Evolutionary conservation across 2,888 invertebrate species (phyloP).

Genomic region (Drosophila lacicola): DNA sequence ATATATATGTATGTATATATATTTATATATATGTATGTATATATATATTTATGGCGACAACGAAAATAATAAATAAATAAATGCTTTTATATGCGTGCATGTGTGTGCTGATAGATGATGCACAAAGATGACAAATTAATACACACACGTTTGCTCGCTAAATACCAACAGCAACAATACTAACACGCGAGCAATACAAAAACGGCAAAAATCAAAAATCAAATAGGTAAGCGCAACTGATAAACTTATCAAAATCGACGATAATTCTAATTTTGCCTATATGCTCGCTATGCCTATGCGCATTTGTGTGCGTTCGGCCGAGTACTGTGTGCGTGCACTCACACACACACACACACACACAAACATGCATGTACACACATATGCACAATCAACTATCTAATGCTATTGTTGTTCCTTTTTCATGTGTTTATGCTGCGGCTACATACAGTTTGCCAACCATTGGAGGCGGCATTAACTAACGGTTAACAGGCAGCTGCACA

Average conservation of each 20-base stretch:
- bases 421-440: conserved; percentile 28
- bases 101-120: conserved; percentile 59
- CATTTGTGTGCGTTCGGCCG: conserved; percentile 1
- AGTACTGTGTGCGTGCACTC: background rate
- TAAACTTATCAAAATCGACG: conserved; percentile 63
- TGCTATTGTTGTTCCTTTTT: conserved; percentile 25
- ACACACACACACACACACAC: background rate
- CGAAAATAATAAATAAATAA: conserved; percentile 69
- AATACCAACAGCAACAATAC: conserved; percentile 17
- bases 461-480: conserved; percentile 42
- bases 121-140: conserved; percentile 60
- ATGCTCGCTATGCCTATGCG: conserved; percentile 27
- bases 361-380: conserved; percentile 3
- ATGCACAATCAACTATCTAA: conserved; percentile 16
- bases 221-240: conserved; percentile 61
- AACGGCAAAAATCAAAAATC: conserved; percentile 34
- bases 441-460: conserved; percentile 27
- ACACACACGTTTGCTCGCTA: conserved; percentile 35
- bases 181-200: conserved; percentile 16
- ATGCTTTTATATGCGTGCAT: conserved; percentile 49
- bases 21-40: conserved; percentile 19
- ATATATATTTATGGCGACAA: conserved; percentile 45
- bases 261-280: conserved; percentile 64
- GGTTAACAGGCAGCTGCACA: conserved; percentile 35
- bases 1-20: conserved; percentile 17